phyloP scores from a whole-genome alignment of 1,140 invertebrate genomes.

The Fopius arisanus region DNA sequence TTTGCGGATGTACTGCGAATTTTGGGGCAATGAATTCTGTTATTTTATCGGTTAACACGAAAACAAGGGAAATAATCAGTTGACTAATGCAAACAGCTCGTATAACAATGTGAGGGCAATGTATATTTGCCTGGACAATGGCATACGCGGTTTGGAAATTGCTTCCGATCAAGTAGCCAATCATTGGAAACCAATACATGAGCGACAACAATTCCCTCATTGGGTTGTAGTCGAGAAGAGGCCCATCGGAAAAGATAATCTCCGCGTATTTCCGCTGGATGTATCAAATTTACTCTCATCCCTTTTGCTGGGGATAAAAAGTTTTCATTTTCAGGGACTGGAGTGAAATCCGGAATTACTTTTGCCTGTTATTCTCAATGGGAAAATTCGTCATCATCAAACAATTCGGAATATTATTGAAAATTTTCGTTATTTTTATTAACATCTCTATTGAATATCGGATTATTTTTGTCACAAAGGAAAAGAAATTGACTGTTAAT shows the following conservation, averaged over 20 bases:
- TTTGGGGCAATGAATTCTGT: neutral
- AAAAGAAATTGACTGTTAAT: too few species aligned
- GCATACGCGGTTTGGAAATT: constrained; percentile 43
- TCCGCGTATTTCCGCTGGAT: neutral
- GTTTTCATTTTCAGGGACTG: too few species aligned
- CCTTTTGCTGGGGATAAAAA: too few species aligned
- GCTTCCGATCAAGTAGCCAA: constrained; percentile 53
- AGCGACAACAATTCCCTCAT: constrained; percentile 24
- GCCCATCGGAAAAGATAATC: neutral
- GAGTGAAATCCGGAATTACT: too few species aligned
- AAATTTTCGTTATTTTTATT: too few species aligned
- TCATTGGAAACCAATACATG: constrained; percentile 56
- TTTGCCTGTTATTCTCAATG: too few species aligned
- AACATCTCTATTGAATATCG: too few species aligned
- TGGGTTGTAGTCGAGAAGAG: neutral
- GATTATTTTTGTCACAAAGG: too few species aligned
- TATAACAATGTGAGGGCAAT: constrained; percentile 20
- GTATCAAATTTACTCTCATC: neutral
- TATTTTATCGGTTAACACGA: neutral
- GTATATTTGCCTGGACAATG: constrained; percentile 6
- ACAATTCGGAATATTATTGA: too few species aligned
- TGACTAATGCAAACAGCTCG: neutral
- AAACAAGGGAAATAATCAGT: neutral
- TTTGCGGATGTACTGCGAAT: too few species aligned
- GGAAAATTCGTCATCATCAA: too few species aligned